These are phyloP conservation scores for Leucosticte australis DNA, from an alignment of 2,113 vertebrate species.

Conservation along the genomic window DNA sequence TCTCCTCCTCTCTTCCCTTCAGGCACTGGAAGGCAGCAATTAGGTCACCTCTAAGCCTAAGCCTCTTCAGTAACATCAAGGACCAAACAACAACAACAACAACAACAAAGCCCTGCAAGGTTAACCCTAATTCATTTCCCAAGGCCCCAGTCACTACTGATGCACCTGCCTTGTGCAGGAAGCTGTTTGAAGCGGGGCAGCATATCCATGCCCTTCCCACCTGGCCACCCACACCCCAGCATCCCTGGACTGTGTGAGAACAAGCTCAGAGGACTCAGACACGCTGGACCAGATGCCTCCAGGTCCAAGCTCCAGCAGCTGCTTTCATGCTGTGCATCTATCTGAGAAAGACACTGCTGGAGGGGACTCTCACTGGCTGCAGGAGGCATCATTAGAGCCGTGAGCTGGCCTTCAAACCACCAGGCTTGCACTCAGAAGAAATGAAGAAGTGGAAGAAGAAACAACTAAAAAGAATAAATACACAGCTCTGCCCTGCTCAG, in stretches of 20 bases:
- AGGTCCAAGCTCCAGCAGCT: background rate
- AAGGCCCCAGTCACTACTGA: background rate
- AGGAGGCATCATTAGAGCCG: background rate
- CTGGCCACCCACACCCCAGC: background rate
- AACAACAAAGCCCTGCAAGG: background rate
- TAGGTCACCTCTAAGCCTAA: background rate
- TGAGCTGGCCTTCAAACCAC: background rate
- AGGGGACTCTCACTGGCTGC: background rate
- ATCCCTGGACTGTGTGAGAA: background rate
- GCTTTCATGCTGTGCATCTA: background rate
- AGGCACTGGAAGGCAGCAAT: background rate
- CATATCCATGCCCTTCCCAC: background rate
- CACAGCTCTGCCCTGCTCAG: background rate
- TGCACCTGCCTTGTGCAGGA: background rate
- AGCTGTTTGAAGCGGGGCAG: background rate
- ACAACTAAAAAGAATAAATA: background rate
- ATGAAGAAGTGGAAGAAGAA: background rate
- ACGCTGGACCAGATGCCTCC: background rate
- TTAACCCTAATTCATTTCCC: slow-evolving; percentile 25
- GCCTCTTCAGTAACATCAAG: background rate
- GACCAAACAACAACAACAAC: background rate
- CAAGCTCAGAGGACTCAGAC: background rate
- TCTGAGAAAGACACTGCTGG: background rate
- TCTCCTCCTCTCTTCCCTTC: background rate
- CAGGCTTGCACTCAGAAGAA: background rate